Evolutionary conservation across 2,113 vertebrate species (phyloP).

Genomic region (Brevimyrus niger): DNA sequence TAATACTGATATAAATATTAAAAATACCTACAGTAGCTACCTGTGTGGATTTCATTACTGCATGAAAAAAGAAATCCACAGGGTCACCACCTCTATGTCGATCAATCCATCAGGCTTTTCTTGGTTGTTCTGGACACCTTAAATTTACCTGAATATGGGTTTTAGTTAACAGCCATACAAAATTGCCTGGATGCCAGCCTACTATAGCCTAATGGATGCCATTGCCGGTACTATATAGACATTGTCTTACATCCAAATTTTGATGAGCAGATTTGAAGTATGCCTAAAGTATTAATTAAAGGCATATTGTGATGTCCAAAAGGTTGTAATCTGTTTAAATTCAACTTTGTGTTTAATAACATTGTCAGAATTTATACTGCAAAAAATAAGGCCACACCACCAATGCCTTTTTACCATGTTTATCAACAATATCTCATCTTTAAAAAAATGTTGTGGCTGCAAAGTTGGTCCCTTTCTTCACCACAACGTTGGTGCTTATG

Average conservation of each 20-base stretch:
- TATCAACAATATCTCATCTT: neutral
- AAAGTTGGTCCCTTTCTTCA: neutral
- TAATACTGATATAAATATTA: neutral
- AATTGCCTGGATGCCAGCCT: neutral
- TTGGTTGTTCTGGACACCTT: conserved; percentile 44
- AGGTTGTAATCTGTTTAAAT: neutral
- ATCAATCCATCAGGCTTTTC: conserved; percentile 32
- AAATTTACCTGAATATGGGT: conserved; percentile 34
- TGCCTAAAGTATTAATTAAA: neutral
- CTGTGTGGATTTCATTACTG: conserved; percentile 31
- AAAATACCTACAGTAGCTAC: neutral
- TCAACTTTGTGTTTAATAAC: neutral
- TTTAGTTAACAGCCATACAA: neutral
- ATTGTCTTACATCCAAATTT: neutral
- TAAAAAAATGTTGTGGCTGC: neutral
- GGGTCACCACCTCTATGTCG: conserved; percentile 11
- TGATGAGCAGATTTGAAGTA: neutral
- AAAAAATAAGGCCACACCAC: neutral
- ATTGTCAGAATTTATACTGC: neutral
- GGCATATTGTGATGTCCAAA: neutral
- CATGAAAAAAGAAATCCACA: conserved; percentile 39
- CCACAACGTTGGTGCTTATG: neutral
- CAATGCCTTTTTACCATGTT: neutral
- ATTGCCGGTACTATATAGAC: neutral
- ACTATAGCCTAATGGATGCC: too few species aligned